Evolutionary conservation across 2,888 invertebrate genomes (phyloP).

Genomic region (Synanthedon andrenaeformis): DNA sequence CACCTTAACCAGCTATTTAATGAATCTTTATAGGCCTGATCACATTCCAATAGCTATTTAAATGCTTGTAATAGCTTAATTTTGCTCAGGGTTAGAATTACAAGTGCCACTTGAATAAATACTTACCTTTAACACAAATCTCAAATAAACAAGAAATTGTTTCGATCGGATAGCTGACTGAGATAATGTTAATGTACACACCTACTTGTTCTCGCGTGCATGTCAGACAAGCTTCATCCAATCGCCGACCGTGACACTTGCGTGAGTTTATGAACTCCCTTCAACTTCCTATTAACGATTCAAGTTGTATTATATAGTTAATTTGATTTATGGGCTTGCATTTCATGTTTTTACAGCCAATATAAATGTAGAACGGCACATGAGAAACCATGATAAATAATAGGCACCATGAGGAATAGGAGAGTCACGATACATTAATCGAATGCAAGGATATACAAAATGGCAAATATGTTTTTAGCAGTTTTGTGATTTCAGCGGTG

Average conservation of each 20-base stretch:
- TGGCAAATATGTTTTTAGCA: slow-evolving; percentile 24
- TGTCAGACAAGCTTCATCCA: background rate
- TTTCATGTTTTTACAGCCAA: background rate
- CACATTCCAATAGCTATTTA: background rate
- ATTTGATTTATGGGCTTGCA: background rate
- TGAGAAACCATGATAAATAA: background rate
- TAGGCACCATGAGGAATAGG: slow-evolving; percentile 4
- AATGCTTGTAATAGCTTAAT: background rate
- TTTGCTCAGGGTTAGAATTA: background rate
- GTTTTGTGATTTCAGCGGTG: slow-evolving; percentile 26
- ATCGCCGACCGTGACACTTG: background rate
- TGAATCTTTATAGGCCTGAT: slow-evolving; percentile 19
- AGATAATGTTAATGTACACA: background rate
- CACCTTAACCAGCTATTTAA: slow-evolving; percentile 37
- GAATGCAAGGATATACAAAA: slow-evolving; percentile 14
- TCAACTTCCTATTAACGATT: background rate
- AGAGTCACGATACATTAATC: slow-evolving; percentile 17
- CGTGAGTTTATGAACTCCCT: background rate
- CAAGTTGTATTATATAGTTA: background rate
- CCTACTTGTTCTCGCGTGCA: background rate
- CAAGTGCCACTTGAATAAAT: background rate
- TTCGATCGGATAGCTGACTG: too few species aligned
- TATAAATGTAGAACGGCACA: background rate
- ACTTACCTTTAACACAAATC: background rate
- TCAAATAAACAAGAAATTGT: too few species aligned